Evolutionary conservation across 2,113 vertebrate genomes (phyloP).

Genomic region (Caranx ignobilis): DNA sequence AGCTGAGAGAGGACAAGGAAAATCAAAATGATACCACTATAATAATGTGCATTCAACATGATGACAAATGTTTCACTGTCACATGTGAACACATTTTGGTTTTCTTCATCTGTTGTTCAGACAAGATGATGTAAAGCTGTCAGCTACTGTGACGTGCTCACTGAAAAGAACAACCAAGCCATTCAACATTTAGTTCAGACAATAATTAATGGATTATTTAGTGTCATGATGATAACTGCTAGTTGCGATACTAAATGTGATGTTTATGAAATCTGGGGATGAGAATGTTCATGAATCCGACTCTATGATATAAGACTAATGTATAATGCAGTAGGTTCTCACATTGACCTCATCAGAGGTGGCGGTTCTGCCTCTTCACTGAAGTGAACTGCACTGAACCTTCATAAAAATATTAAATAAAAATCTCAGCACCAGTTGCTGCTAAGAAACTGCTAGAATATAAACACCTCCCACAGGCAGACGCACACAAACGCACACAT

Average conservation of each 20-base stretch:
- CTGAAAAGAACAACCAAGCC: background rate
- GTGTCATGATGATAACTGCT: background rate
- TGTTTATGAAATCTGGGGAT: background rate
- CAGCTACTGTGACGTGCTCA: background rate
- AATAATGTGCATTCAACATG: background rate
- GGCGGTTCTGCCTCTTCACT: background rate
- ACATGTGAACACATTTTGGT: background rate
- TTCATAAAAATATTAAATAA: background rate
- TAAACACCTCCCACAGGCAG: conserved; percentile 29
- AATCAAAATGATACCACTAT: background rate
- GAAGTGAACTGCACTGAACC: background rate
- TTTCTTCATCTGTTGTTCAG: background rate
- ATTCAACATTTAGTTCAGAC: background rate
- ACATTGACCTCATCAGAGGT: background rate
- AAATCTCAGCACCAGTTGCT: conserved; percentile 24
- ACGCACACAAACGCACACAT: conserved; percentile 22
- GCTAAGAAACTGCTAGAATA: conserved; percentile 20
- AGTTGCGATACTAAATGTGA: background rate
- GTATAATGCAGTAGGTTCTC: background rate
- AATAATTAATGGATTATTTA: background rate
- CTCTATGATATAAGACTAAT: background rate
- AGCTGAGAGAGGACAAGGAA: background rate
- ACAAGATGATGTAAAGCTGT: background rate
- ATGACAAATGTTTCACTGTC: background rate
- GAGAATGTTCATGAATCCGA: no score